Percentiles rank a stretch among this genome's conserved stretches.
These are phyloP conservation scores for Dolichallabes microphthalmus DNA, from an alignment of 2,113 vertebrate genomes.

Conservation along the genomic window DNA sequence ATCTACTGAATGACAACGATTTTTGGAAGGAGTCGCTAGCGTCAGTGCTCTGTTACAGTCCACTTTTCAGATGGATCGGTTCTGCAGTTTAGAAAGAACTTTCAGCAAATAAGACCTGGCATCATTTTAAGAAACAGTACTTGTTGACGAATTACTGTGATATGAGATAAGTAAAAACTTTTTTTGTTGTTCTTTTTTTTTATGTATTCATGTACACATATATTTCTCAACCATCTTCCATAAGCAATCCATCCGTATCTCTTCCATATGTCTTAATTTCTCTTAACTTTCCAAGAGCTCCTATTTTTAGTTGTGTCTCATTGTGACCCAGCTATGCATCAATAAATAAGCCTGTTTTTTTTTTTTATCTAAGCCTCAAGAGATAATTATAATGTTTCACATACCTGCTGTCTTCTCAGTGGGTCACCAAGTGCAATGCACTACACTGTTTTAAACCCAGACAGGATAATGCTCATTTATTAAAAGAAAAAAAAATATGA, in stretches of 20 bases:
- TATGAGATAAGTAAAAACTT: background rate
- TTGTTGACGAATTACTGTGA: background rate
- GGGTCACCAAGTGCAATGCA: conserved; percentile 26
- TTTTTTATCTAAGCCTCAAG: conserved; percentile 40
- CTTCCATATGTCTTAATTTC: background rate
- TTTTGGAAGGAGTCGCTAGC: background rate
- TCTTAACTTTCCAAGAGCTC: background rate
- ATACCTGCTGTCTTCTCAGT: conserved; percentile 36
- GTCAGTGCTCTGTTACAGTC: background rate
- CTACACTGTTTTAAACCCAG: conserved; percentile 26
- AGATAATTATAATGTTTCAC: conserved; percentile 49
- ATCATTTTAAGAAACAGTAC: background rate
- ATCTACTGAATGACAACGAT: too few relatives aligned
- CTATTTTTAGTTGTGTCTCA: conserved; percentile 14
- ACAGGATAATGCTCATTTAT: background rate
- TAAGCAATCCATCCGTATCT: background rate
- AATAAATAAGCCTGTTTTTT: conserved; percentile 29
- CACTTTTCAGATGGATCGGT: background rate
- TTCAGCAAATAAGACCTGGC: background rate
- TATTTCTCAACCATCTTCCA: background rate
- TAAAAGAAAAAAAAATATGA: background rate
- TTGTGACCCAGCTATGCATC: conserved; percentile 18
- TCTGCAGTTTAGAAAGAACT: background rate
- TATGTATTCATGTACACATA: background rate
- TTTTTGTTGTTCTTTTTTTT: background rate